These are phyloP conservation scores for Leucozona laternaria DNA, from an alignment of 2,888 invertebrate species.

Conservation along the genomic window DNA sequence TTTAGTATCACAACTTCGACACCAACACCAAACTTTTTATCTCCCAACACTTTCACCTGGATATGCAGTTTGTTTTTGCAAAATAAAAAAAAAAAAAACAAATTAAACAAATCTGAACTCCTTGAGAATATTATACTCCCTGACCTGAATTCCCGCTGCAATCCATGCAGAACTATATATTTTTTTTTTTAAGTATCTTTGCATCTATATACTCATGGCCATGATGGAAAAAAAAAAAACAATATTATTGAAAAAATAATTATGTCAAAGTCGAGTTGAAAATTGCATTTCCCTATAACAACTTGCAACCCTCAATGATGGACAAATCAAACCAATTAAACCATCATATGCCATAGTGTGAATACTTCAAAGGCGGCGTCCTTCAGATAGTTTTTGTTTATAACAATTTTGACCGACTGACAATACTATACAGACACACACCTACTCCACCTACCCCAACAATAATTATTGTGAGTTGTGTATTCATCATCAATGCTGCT, in stretches of 20 bases:
- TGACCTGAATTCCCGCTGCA: conserved; percentile 37
- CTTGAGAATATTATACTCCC: conserved; percentile 8
- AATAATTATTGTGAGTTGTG: background rate
- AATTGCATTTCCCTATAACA: conserved; percentile 73
- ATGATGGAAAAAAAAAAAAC: conserved; percentile 1
- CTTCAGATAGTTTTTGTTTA: conserved; percentile 47
- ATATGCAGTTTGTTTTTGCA: background rate
- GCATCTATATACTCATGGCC: background rate
- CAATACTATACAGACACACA: conserved; percentile 20
- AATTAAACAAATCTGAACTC: background rate
- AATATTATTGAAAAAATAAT: conserved; percentile 30
- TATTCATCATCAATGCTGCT: background rate
- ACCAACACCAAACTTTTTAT: background rate
- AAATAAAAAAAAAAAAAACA: background rate
- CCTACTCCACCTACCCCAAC: conserved; percentile 66
- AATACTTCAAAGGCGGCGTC: conserved; percentile 44
- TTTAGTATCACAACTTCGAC: conserved; percentile 2
- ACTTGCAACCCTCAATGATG: conserved; percentile 66
- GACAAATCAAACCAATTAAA: conserved; percentile 59
- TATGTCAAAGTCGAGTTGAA: conserved; percentile 66
- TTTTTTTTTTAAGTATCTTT: background rate
- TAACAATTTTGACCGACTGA: conserved; percentile 50
- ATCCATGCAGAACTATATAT: conserved; percentile 21
- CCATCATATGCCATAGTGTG: background rate
- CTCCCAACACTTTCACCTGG: conserved; percentile 42